Evolutionary conservation across 2,797 vertebrate genomes (phyloP), one percentile per base, ranked within the genome.

Genomic region (Catostomus latipinnis): DNA sequence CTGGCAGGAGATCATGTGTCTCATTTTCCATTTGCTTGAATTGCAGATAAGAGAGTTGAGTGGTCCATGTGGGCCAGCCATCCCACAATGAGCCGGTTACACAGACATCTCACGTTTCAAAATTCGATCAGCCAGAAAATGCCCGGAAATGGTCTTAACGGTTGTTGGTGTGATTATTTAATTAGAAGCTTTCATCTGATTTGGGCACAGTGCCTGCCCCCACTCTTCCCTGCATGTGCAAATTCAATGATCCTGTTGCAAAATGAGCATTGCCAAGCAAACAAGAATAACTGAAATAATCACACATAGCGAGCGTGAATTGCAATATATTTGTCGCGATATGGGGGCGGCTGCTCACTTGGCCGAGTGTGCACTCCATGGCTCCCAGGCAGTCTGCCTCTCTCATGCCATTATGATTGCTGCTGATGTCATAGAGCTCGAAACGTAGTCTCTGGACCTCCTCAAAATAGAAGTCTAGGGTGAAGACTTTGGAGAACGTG

Each of bases 401-500:
- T 90, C 94, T 96, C 88, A 96, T 90, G 13, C 96, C 96, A 3
- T 96, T 97, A 89, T 96, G 94, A 82, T 92, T 95, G 91, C 95
- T 96, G 92, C 95, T 96, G 76, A 97, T 96, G 88, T 99, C 96
- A 0, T 95, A 94, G 46, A 98, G 95, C 87, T 98, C 97, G 12
- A 95, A 98, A 9, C 97, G 92, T 76, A 98, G 86, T 1, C 97
- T 94, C 88, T 99, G 97, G 56, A 98, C 96, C 86, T 98, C 97
- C 86, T 98, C 97, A 54, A 99, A 99, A 75, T 99, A 98, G 88
- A 97, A 99, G 87, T 98, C 97, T 88, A 98, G 89, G 0, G 96
- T 98, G 88, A 98, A 99, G 57, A 99, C 93, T 89, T 98, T 98
- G 13, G 97, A 98, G 92, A 96, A 99, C 60, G 96, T 90, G 0